phyloP scores from a whole-genome alignment of 2,113 vertebrate species.

The Siphamia tubifer region DNA sequence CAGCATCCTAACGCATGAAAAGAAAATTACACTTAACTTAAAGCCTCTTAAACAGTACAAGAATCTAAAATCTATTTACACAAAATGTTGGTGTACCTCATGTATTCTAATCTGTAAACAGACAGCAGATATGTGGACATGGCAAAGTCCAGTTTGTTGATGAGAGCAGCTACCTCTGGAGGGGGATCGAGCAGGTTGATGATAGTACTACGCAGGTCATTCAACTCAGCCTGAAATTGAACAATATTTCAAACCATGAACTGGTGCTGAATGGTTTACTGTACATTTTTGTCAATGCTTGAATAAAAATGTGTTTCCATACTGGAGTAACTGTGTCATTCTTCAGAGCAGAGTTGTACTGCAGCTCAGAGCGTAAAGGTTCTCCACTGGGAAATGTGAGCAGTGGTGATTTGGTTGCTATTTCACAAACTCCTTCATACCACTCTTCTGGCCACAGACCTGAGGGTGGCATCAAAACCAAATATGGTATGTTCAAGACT shows the following conservation, averaged over 20 bases:
- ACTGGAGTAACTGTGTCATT: conserved; percentile 96
- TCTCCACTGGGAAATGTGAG: conserved; percentile 97
- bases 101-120: conserved; percentile 96
- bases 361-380: conserved; percentile 94
- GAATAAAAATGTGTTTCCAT: not conserved
- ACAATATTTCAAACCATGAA: not conserved
- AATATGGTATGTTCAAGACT: not conserved
- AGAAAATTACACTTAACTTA: not conserved
- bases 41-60: not conserved
- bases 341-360: conserved; percentile 98
- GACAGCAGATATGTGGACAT: conserved; percentile 98
- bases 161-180: conserved; percentile 90
- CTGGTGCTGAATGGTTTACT: not conserved
- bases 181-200: conserved; percentile 95
- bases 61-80: not conserved
- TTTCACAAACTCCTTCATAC: conserved; percentile 98
- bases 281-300: not conserved
- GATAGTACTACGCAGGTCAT: conserved; percentile 92
- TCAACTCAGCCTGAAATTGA: conserved; percentile 87
- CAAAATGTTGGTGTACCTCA: conserved; percentile 82
- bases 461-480: conserved; percentile 41
- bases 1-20: conserved; percentile 82
- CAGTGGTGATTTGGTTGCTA: conserved; percentile 95
- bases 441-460: conserved; percentile 98
- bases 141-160: conserved; percentile 98